A percentile compares a stretch with the other conserved stretches of the same genome.
phyloP scores from a whole-genome alignment of 2,113 vertebrate genomes.

The Mola mola region DNA sequence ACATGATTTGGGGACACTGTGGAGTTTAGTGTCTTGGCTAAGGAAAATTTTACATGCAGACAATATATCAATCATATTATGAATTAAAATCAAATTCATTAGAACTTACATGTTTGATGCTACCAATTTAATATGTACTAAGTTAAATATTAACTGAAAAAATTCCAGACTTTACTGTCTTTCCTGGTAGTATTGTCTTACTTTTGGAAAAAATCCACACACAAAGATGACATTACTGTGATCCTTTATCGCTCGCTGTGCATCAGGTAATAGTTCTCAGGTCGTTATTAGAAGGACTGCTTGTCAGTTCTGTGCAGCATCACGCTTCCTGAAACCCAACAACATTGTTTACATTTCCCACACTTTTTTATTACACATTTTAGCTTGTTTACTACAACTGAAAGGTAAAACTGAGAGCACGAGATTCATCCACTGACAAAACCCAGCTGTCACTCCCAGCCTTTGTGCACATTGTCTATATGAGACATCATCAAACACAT shows the following conservation, averaged over 20 bases:
- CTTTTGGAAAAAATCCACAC: slow-evolving; percentile 1
- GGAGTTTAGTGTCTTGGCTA: not conserved
- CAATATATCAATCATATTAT: not conserved
- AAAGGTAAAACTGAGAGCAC: slow-evolving; percentile 57
- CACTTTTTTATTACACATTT: slow-evolving; percentile 51
- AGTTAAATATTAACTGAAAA: too few species aligned
- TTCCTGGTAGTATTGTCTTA: too few species aligned
- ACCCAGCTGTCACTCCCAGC: slow-evolving; percentile 21
- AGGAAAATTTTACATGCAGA: not conserved
- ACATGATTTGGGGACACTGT: too few species aligned
- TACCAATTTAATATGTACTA: not conserved
- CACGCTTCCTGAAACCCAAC: slow-evolving; percentile 49
- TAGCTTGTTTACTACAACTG: too few species aligned
- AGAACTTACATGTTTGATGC: too few species aligned
- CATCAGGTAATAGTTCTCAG: slow-evolving; percentile 36
- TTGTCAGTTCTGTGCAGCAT: slow-evolving; percentile 31
- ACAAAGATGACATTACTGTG: slow-evolving; percentile 16
- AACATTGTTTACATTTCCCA: slow-evolving; percentile 46
- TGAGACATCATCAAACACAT: slow-evolving; percentile 39
- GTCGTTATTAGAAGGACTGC: slow-evolving; percentile 17
- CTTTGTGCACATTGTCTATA: slow-evolving; percentile 30
- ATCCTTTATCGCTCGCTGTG: slow-evolving; percentile 26
- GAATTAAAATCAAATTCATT: too few species aligned
- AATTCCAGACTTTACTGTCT: too few species aligned
- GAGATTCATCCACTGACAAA: slow-evolving; percentile 37